Conservation (phyloP, 2,113 vertebrate species). For the Notothenia rossii region DNA sequence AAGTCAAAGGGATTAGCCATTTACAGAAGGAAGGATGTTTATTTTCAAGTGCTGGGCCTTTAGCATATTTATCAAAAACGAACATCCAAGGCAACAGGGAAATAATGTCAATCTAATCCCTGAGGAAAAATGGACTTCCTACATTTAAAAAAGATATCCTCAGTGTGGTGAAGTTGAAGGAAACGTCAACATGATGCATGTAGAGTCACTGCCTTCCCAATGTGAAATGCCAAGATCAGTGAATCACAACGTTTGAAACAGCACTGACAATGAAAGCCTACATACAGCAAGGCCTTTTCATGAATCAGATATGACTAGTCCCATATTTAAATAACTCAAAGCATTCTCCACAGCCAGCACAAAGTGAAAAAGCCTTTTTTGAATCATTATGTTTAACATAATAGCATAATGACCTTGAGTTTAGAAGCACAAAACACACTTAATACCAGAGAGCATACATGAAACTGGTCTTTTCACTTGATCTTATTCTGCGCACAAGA, state of each 20-base stretch:
- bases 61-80: constrained; percentile 71
- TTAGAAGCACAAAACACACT: constrained; percentile 51
- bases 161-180: constrained; percentile 47
- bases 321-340: constrained; percentile 48
- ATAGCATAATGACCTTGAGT: constrained; percentile 69
- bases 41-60: constrained; percentile 68
- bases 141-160: constrained; percentile 36
- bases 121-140: constrained; percentile 41
- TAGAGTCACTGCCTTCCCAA: constrained; percentile 44
- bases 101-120: constrained; percentile 55
- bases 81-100: constrained; percentile 54
- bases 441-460: constrained; percentile 23
- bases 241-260: constrained; percentile 53
- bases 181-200: constrained; percentile 53
- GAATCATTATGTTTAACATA: constrained; percentile 68
- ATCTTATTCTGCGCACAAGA: constrained; percentile 32
- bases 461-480: constrained; percentile 36
- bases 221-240: constrained; percentile 49
- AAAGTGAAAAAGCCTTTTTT: constrained; percentile 46
- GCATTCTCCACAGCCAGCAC: constrained; percentile 46
- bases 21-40: constrained; percentile 69
- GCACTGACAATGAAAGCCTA: constrained; percentile 23
- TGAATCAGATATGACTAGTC: constrained; percentile 29
- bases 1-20: constrained; percentile 78
- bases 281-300: constrained; percentile 22